Base-by-base conservation (phyloP, 2,113 vertebrate genomes). In the Nanorana parkeri region DNA sequence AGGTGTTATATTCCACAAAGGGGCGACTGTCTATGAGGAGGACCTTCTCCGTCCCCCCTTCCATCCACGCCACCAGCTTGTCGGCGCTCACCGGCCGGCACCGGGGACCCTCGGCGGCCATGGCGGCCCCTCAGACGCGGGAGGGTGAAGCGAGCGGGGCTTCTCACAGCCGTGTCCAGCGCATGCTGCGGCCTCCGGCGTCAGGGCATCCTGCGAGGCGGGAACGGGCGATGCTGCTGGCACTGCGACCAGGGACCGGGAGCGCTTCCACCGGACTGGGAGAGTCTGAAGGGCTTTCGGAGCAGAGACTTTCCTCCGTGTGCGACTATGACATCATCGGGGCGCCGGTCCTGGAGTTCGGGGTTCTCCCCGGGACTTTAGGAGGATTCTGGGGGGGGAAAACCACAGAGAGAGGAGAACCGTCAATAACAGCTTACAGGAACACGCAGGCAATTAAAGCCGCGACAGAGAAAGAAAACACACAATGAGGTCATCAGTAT, bases 21-120 rank as follows among this genome's bases (percentile, higher is more conserved):
- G 97, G 95, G 20, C 97, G 92, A 90, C 97, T 98, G 85, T 99
- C 97, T 54, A 99, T 96, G 86, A 99, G 93, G 28, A 99, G 92
- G 90, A 97, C 87, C 24, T 90, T 94, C 85, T 96, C 96, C 54
- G 94, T 90, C 1, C 95, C 93, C 0, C 95, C 94, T 92, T 97
- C 96, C 90, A 99, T 93, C 91, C 97, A 90, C 32, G 94, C 93
- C 91, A 97, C 97, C 90, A 99, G 86, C 41, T 90, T 95, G 91
- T 98, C 95, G 0, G 95, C 86, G 3, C 90, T 91, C 15, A 98
- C 93, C 87, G 88, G 79, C 60, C 85, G 93, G 82, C 93, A 93
- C 17, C 87, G 85, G 63, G 84, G 84, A 80, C 89, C 91, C 89
- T 85, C 91, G 86, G 94, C 88, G 20, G 94, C 94, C 95, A 97